Evolutionary conservation across 1,140 invertebrate species (phyloP).

Genomic region (Anastrepha obliqua): DNA sequence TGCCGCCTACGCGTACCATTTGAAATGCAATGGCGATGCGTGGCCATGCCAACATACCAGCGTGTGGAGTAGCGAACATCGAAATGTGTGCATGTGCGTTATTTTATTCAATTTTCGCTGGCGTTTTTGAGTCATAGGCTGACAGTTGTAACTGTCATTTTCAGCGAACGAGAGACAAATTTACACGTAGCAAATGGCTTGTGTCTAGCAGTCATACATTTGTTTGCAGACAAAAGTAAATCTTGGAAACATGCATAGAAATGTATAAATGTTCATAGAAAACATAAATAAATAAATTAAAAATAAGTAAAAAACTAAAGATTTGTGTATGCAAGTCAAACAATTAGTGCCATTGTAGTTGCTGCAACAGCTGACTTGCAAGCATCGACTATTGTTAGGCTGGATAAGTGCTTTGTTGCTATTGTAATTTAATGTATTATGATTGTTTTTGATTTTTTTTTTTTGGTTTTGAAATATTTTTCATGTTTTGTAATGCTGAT

Average conservation of each 20-base stretch:
- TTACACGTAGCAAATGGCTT: slow-evolving; percentile 29
- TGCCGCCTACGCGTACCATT: slow-evolving; percentile 34
- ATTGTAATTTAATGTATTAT: neutral
- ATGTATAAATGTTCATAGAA: neutral
- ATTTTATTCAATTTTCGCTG: neutral
- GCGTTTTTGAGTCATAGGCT: slow-evolving; percentile 41
- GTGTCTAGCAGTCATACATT: neutral
- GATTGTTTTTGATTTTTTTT: neutral
- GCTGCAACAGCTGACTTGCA: neutral
- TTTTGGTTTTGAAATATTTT: neutral
- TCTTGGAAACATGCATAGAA: neutral
- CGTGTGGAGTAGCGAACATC: neutral
- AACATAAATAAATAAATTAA: neutral
- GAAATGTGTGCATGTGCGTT: neutral
- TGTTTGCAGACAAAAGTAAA: neutral
- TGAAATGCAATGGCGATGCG: slow-evolving; percentile 5
- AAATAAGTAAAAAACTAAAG: neutral
- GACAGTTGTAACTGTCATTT: slow-evolving; percentile 53
- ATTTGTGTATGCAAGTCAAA: slow-evolving; percentile 25
- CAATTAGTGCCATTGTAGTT: slow-evolving; percentile 37
- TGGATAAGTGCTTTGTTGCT: neutral
- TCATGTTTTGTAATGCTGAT: neutral
- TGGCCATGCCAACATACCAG: neutral
- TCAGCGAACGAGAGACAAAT: slow-evolving; percentile 35
- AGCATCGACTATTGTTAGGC: neutral